These are phyloP conservation scores for Sebastes melanostomus DNA, from an alignment of 2,797 vertebrate genomes.

Conservation along the genomic window DNA sequence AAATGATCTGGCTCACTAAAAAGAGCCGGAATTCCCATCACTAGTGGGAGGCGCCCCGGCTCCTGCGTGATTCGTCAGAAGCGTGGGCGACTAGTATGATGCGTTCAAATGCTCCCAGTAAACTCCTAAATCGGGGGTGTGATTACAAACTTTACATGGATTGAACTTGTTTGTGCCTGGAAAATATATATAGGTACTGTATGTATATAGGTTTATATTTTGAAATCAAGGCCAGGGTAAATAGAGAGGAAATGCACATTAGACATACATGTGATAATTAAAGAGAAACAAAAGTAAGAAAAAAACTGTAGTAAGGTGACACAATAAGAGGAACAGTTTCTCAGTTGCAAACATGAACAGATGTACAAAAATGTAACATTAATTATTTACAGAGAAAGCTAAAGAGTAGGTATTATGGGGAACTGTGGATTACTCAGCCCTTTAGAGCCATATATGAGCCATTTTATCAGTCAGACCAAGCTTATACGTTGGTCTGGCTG, in stretches of 20 bases:
- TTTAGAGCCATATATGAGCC: background rate
- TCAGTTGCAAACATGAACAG: background rate
- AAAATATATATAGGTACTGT: background rate
- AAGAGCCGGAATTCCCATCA: too few species aligned
- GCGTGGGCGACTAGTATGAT: conserved; percentile 34
- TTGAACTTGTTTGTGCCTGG: background rate
- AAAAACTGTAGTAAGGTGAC: too few species aligned
- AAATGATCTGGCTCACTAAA: too few species aligned
- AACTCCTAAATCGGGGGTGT: background rate
- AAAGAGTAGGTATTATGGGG: background rate
- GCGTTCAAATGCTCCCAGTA: conserved; percentile 37
- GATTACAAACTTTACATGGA: background rate
- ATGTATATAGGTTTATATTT: background rate
- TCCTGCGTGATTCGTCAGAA: conserved; percentile 46
- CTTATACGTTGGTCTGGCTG: background rate
- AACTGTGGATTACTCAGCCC: background rate
- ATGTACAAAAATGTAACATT: background rate
- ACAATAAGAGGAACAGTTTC: background rate
- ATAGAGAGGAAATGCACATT: background rate
- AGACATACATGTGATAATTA: background rate
- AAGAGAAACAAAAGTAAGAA: background rate
- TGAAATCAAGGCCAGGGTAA: background rate
- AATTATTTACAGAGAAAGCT: conserved; percentile 24
- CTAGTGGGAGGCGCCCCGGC: conserved; percentile 37
- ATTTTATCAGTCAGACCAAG: background rate